Evolutionary conservation across 2,797 vertebrate genomes (phyloP), one percentile per base, ranked within the genome.

Genomic region (Leuciscus waleckii): DNA sequence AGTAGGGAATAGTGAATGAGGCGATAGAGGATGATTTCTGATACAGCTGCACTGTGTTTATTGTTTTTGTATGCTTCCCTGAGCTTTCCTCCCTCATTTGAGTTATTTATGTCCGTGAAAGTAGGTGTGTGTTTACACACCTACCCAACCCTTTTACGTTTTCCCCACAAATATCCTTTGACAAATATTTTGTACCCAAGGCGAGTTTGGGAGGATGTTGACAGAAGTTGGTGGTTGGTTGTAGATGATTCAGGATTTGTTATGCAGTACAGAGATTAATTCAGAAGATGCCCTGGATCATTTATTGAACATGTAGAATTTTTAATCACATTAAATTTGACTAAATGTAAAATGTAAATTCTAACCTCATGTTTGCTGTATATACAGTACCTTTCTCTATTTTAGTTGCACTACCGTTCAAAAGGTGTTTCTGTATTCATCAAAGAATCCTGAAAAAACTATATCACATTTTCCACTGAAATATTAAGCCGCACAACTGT

Each of bases 131-230:
- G 58, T 80, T 80, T 35, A 65, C 75, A 16, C 61, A 63, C 13
- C 61, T 29, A 63, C 37, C 81, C 21, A 43, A 29, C 58, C 26
- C 14, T 14, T 73, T 73, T 51, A 76, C 29, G 14, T 76, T 35
- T 54, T 76, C 19, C 61, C 61, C 61, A 83, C 82, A 77, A 76
- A 68, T 83, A 68, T 67, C 63, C n/a, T 56, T 51, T 77, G 71
- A 76, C 32, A 68, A 83, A 76, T 83, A 83, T 83, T 76, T 76
- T 83, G 58, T 54, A 14, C 46, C 16, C 21, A 10, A 54, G 16
- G n/a, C 23, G 10, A n/a, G 43, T 56, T 68, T 39, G 10, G 32
- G 82, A 54, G 73, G 73, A 83, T 83, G 73, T 83, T 83, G 43
- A 77, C 82, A 76, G 46, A 76, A 83, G 73, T 26, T 68, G 10